These are phyloP conservation scores for Crypturellus undulatus DNA, from an alignment of 2,113 vertebrate genomes.

Conservation along the genomic window DNA sequence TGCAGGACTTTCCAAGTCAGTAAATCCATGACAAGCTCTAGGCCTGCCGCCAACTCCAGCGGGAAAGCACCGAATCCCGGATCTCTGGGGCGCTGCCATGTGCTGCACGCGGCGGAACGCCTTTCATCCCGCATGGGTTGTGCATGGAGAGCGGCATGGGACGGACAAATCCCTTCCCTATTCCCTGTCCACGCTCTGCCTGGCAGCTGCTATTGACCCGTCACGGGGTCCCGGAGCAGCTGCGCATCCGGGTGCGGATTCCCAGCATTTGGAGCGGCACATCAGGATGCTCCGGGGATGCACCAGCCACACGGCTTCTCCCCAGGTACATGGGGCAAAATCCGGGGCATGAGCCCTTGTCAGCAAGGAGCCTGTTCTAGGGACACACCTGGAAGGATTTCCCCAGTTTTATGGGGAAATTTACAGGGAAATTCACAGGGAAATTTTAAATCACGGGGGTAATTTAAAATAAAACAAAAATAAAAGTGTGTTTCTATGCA, in stretches of 20 bases:
- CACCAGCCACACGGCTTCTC: too few species aligned
- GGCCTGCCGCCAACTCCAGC: neutral
- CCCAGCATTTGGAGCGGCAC: neutral
- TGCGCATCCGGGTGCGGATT: neutral
- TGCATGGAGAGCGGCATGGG: neutral
- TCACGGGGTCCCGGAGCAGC: fast-evolving
- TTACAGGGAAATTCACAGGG: too few species aligned
- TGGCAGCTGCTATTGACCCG: neutral
- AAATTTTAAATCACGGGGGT: neutral
- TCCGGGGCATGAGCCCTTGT: neutral
- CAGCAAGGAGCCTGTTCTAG: neutral
- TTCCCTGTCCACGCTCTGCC: neutral
- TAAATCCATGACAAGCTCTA: neutral
- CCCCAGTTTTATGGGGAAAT: neutral
- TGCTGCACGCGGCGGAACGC: neutral
- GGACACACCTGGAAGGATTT: fast-evolving
- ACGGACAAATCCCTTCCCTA: neutral
- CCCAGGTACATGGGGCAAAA: too few species aligned
- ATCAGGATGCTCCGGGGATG: too few species aligned
- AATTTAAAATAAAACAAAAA: too few species aligned
- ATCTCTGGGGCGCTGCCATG: neutral
- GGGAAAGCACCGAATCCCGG: neutral
- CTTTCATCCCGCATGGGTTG: neutral
- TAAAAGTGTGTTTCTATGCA: neutral
- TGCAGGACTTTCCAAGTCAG: neutral